A percentile compares a stretch with the other conserved stretches of the same genome.
phyloP scores from a whole-genome alignment of 2,888 invertebrate genomes.

The Dromius quadrimaculatus region DNA sequence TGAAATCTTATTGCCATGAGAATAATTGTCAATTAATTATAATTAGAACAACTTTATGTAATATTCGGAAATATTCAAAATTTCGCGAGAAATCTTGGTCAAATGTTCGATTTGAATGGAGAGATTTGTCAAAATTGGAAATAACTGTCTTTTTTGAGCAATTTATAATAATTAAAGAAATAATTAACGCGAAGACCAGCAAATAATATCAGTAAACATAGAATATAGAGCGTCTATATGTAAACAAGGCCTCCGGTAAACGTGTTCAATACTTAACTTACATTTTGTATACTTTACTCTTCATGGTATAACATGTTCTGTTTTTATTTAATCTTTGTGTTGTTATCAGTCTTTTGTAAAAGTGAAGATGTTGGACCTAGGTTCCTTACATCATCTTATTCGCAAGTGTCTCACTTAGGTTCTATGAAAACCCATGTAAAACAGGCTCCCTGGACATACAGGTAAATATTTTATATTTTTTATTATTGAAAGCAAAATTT shows the following conservation, averaged over 20 bases:
- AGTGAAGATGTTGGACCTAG: neutral
- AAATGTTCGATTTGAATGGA: no score
- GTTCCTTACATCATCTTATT: conserved; percentile 61
- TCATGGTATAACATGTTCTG: conserved; percentile 21
- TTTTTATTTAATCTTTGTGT: neutral
- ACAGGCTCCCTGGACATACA: conserved; percentile 62
- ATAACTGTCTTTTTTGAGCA: conserved; percentile 39
- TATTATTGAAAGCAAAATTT: conserved; percentile 32
- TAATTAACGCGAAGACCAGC: conserved; percentile 23
- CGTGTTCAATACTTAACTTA: neutral
- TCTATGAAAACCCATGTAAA: conserved; percentile 56
- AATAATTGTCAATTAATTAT: no score
- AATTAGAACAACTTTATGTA: no score
- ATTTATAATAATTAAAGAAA: conserved; percentile 42
- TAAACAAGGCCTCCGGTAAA: conserved; percentile 22
- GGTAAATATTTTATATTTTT: conserved; percentile 58
- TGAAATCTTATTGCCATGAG: no score
- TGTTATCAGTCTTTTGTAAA: neutral
- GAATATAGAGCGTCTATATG: conserved; percentile 34
- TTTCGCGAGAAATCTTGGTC: no score
- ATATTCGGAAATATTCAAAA: no score
- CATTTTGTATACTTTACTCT: neutral
- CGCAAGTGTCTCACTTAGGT: conserved; percentile 64
- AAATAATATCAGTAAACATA: conserved; percentile 36
- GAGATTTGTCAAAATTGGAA: no score